These are phyloP conservation scores for Theocolax elegans DNA, from an alignment of 1,140 invertebrate genomes.

Conservation along the genomic window DNA sequence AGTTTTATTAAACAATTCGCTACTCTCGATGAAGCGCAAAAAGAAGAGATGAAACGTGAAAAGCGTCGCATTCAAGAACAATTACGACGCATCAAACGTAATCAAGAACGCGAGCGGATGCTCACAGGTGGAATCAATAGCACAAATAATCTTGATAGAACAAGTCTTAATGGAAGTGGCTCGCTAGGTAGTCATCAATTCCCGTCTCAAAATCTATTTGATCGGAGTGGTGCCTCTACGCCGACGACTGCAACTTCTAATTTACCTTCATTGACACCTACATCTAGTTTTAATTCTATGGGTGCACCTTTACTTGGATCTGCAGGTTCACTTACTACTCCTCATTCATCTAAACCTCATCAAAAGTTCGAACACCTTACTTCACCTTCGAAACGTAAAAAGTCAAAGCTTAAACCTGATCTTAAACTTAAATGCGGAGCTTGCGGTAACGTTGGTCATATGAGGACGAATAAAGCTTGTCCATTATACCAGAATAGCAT, in stretches of 20 bases:
- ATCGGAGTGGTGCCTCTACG: slow-evolving; percentile 43
- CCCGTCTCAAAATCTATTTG: slow-evolving; percentile 47
- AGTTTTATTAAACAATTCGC: slow-evolving; percentile 93
- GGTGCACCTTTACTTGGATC: slow-evolving; percentile 44
- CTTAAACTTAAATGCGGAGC: slow-evolving; percentile 95
- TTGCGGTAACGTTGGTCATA: slow-evolving; percentile 89
- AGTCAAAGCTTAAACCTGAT: slow-evolving; percentile 88
- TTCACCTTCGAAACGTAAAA: slow-evolving; percentile 76
- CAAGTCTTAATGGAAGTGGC: slow-evolving; percentile 17
- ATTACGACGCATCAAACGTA: slow-evolving; percentile 89
- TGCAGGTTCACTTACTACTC: not conserved
- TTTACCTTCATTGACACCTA: slow-evolving; percentile 46
- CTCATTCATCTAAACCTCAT: slow-evolving; percentile 45
- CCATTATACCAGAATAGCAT: slow-evolving; percentile 85
- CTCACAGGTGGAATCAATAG: slow-evolving; percentile 56
- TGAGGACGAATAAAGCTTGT: slow-evolving; percentile 96
- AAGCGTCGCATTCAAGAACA: slow-evolving; percentile 97
- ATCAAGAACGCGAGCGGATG: slow-evolving; percentile 84
- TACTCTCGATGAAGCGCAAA: slow-evolving; percentile 88
- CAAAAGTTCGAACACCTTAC: slow-evolving; percentile 63
- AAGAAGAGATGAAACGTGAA: slow-evolving; percentile 96
- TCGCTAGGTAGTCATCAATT: slow-evolving; percentile 1
- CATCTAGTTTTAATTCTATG: slow-evolving; percentile 42
- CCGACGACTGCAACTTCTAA: slow-evolving; percentile 38
- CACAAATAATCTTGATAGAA: slow-evolving; percentile 11